Evolutionary conservation across 2,113 vertebrate species (phyloP).

Genomic region (Gasterosteus nipponicus): DNA sequence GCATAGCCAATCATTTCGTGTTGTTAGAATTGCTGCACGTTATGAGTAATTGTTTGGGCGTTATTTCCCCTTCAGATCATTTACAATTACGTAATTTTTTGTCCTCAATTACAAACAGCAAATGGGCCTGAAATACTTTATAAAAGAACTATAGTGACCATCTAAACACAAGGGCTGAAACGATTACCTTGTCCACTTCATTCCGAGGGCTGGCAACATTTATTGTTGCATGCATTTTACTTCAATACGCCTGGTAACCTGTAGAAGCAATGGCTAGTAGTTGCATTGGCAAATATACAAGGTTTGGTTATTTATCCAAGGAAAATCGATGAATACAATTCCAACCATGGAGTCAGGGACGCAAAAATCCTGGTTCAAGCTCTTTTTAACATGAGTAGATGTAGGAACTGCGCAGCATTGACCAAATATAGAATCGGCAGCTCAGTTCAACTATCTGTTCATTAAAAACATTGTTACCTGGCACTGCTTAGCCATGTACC

Average conservation of each 20-base stretch:
- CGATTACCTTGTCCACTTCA: background rate
- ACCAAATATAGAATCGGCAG: background rate
- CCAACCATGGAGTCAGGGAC: background rate
- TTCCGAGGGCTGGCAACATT: background rate
- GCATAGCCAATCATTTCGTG: background rate
- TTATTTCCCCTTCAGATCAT: background rate
- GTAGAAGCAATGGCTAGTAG: constrained; percentile 1
- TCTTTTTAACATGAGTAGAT: background rate
- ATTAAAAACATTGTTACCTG: background rate
- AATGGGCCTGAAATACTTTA: background rate
- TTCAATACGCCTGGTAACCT: constrained; percentile 12
- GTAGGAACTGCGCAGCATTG: background rate
- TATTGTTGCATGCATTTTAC: constrained; percentile 4
- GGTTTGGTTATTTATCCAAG: background rate
- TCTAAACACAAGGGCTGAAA: background rate
- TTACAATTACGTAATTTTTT: background rate
- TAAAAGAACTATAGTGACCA: background rate
- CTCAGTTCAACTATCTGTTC: background rate
- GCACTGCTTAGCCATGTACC: background rate
- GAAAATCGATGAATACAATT: background rate
- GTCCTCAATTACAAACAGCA: background rate
- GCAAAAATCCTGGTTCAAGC: background rate
- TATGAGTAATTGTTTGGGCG: background rate
- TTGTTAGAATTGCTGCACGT: no score
- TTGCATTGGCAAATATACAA: background rate